Percentiles rank a stretch among this genome's conserved stretches.
phyloP scores from a whole-genome alignment of 2,888 invertebrate species.

The Campoplex capitator region DNA sequence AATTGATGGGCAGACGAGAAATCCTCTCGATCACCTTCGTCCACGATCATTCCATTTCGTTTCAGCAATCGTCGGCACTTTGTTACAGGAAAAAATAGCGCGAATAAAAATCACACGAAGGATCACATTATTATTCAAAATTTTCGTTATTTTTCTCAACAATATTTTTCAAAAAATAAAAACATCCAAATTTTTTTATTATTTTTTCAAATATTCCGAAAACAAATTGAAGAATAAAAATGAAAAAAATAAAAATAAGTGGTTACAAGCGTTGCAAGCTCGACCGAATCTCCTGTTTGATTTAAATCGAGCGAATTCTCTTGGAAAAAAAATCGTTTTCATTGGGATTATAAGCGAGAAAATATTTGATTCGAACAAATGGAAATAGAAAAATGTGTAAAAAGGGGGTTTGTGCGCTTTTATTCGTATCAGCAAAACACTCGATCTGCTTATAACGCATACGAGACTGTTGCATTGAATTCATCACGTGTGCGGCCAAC shows the following conservation, averaged over 20 bases:
- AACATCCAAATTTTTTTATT: too few relatives aligned
- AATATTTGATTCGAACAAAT: not conserved
- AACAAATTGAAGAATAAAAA: not conserved
- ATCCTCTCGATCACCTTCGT: not conserved
- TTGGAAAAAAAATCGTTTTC: not conserved
- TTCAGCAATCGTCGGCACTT: too few relatives aligned
- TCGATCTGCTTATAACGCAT: not conserved
- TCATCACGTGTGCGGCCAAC: constrained; percentile 26
- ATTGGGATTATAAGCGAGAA: not conserved
- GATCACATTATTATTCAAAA: too few relatives aligned
- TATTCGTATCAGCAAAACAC: not conserved
- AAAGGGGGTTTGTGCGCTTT: not conserved
- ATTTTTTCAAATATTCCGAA: not conserved
- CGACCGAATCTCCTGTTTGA: too few relatives aligned
- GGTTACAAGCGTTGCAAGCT: not conserved
- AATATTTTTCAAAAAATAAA: not conserved
- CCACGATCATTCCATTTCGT: not conserved
- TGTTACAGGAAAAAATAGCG: not conserved
- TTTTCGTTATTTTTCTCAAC: not conserved
- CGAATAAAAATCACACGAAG: not conserved
- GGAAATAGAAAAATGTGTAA: not conserved
- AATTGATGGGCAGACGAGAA: not conserved
- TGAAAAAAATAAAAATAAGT: not conserved
- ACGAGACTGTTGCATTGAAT: not conserved
- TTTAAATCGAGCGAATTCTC: not conserved